These are phyloP conservation scores for Platyscapa corneri DNA, from an alignment of 1,140 invertebrate species.

Conservation along the genomic window DNA sequence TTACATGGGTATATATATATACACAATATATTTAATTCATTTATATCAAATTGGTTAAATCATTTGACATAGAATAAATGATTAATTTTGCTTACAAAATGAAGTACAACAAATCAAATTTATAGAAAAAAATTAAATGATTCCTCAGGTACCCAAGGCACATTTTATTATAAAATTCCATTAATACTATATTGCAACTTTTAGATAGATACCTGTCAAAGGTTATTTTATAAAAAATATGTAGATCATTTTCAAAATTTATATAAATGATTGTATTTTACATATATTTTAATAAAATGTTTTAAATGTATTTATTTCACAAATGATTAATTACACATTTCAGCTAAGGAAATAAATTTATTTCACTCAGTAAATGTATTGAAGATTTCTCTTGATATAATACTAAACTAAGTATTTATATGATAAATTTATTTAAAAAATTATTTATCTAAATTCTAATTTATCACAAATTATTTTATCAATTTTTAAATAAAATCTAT, in stretches of 20 bases:
- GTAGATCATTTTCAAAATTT: conserved; percentile 8
- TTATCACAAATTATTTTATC: conserved; percentile 28
- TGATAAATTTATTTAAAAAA: neutral
- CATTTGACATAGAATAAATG: neutral
- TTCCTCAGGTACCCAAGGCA: conserved; percentile 22
- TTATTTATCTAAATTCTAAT: neutral
- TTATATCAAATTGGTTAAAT: neutral
- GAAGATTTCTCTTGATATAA: neutral
- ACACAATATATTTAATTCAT: neutral
- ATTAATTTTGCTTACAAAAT: neutral
- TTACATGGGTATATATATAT: neutral
- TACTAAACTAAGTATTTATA: neutral
- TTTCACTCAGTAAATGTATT: neutral
- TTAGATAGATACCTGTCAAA: conserved; percentile 30
- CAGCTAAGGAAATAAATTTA: neutral
- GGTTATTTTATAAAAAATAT: conserved; percentile 42
- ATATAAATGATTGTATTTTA: neutral
- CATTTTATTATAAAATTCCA: conserved; percentile 30
- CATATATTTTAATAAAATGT: neutral
- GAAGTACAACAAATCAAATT: conserved; percentile 7
- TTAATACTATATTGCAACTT: conserved; percentile 4
- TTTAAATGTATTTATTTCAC: neutral
- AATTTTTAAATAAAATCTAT: neutral
- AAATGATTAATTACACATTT: neutral
- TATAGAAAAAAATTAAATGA: conserved; percentile 7